Base-by-base conservation (phyloP, 2,113 vertebrate species). In the Odocoileus hemionus region DNA sequence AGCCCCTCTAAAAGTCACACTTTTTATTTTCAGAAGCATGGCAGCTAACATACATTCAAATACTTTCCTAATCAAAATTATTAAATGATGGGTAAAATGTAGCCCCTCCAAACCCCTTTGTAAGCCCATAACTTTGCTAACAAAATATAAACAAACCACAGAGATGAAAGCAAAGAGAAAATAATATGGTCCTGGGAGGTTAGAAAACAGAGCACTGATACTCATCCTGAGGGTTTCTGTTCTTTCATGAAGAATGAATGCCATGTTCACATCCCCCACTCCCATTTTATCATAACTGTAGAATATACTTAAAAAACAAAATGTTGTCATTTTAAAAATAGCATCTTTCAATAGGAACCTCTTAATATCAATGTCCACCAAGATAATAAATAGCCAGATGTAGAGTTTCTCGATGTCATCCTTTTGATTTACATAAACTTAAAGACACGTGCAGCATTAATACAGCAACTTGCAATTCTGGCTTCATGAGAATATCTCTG, bases 301-400 rank as follows among this genome's bases (percentile, higher is more conserved):
- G 6, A 78, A 45, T 74, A 45, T 58, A 84, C 43, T 87, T 85
- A 7, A 86, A 95, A 92, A 87, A 21, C 14, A 83, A 33, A 47
- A 19, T 57, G 43, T 6, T 89, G 25, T 88, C n/a, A 89, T 60
- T 92, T 92, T 74, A 10, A 92, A 86, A 86, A 74, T 28, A 55
- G 4, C 2, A 16, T 25, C 78, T 93, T 86, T 92, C 55, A 76
- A 25, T 52, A 87, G 30, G 1, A 79, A 61, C 12, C 67, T 64
- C 12, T 61, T 89, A 4, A 28, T 76, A 54, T 74, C 28, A 45
- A 6, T 30, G 25, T n/a, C 3, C 39, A 83, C 33, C 10, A 61
- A 54, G 74, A 70, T 16, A 87, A 55, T 45, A 74, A 83, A 79
- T 11, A 64, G 6, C 6, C 39, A 89, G 11, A 23, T 16, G 6